Base-by-base conservation (phyloP, 2,797 vertebrate species). In the Borostomias antarcticus region DNA sequence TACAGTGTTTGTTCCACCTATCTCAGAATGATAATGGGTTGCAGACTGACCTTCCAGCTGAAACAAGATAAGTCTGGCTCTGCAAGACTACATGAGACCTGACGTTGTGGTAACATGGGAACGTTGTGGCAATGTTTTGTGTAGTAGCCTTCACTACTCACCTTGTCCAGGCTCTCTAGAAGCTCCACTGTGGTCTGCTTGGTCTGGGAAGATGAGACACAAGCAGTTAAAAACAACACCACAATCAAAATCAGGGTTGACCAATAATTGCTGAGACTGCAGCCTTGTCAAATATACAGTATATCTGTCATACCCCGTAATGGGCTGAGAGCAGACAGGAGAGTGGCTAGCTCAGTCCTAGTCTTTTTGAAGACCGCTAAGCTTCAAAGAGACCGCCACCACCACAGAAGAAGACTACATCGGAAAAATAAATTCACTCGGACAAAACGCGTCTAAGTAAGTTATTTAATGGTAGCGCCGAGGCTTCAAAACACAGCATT, bases 121-220 rank as follows among this genome's bases (percentile, higher is more conserved):
- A 29, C 4, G 7, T 28, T 30, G 11, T 10, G 28, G 25, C 19
- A 28, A 52, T 5, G 28, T 52, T 28, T 37, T 21, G 15, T n/a
- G 37, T 45, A 17, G 7, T n/a, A 17, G 3, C 15, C 4, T 13
- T 43, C 6, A 64, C 50, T 19, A 29, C 77, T 80, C 82, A 99
- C 97, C 96, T 98, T 98, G 84, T 98, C 97, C 77, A 98, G 82
- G 76, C 86, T 93, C 89, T 99, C 96, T 86, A 99, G 87, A 78
- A 95, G 88, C 80, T 98, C 95, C 70, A 97, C 91, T 35, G 96
- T 97, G 48, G 96, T 96, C 79, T 90, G 92, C 77, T 97, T 98
- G 63, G 91, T 81, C 96, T 99, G 85, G 70, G 80, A 85, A 62
- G 25, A 29, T 47, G 58, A 85, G 48, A 86, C 8, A 68, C 15